Percentiles rank a stretch among this genome's conserved stretches.
Conservation (phyloP, 2,113 vertebrate species). For the Lipophrys pholis region DNA sequence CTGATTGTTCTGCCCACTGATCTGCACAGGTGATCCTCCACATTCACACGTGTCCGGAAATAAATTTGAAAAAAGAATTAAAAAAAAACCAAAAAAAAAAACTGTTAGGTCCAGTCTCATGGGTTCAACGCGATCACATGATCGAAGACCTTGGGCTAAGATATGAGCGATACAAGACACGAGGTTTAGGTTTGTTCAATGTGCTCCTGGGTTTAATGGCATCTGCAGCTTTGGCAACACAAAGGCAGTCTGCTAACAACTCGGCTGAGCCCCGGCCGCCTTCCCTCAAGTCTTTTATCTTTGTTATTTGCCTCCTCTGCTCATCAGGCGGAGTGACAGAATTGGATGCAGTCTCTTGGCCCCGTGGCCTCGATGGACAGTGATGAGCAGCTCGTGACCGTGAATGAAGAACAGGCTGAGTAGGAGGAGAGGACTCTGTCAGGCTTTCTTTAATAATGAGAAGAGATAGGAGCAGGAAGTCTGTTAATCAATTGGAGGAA, state of each 20-base stretch:
- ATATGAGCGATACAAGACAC: constrained; percentile 8
- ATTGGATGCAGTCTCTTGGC: constrained; percentile 52
- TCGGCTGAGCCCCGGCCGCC: constrained; percentile 17
- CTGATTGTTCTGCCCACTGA: constrained; percentile 50
- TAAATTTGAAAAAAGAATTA: not conserved
- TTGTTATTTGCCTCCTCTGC: constrained; percentile 39
- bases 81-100: not conserved
- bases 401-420: constrained; percentile 64
- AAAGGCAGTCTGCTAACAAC: constrained; percentile 32
- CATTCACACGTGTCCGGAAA: constrained; percentile 33
- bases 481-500: constrained; percentile 56
- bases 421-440: constrained; percentile 49
- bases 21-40: constrained; percentile 60
- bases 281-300: constrained; percentile 44
- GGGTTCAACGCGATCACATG: not conserved
- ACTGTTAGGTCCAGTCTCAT: constrained; percentile 9
- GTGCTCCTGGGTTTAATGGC: not conserved
- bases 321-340: constrained; percentile 44
- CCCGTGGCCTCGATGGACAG: constrained; percentile 51
- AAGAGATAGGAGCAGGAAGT: constrained; percentile 42
- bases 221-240: not conserved
- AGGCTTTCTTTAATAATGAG: constrained; percentile 61
- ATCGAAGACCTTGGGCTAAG: not conserved
- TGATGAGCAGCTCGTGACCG: constrained; percentile 48
- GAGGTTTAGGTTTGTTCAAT: constrained; percentile 17